Conservation (phyloP, 2,113 vertebrate genomes). For the Zosterops japonicus region DNA sequence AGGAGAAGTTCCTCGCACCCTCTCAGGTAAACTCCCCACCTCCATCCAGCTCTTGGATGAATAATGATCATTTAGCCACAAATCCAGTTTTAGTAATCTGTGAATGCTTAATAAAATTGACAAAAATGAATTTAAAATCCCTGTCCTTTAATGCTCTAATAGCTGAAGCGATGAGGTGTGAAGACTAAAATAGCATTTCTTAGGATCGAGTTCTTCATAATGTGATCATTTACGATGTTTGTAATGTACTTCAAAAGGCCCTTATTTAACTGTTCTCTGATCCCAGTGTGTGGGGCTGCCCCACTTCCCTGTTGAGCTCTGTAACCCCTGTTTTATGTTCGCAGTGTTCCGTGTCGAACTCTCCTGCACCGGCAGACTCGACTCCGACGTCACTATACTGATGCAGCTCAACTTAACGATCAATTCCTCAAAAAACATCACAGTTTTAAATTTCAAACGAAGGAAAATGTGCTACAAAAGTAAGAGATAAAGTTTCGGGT, state of each 20-base stretch:
- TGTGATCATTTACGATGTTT: not conserved
- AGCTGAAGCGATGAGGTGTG: not conserved
- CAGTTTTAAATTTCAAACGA: constrained; percentile 98
- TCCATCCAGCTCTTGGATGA: not conserved
- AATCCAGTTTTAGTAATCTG: not conserved
- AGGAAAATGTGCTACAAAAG: constrained; percentile 99
- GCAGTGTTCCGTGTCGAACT: constrained; percentile 94
- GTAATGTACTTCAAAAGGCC: not conserved
- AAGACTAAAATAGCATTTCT: not conserved
- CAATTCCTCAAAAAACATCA: constrained; percentile 91
- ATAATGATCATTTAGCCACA: not conserved
- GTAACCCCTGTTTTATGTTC: not conserved
- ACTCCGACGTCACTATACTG: constrained; percentile 89
- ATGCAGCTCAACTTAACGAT: constrained; percentile 96
- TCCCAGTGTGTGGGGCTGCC: not conserved
- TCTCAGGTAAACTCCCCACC: constrained; percentile 80
- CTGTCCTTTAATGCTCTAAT: not conserved
- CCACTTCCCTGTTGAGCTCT: not conserved
- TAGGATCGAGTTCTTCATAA: not conserved
- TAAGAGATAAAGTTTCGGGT: constrained; percentile 69
- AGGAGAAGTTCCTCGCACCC: constrained; percentile 88
- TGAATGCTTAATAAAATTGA: not conserved
- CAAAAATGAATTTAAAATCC: not conserved
- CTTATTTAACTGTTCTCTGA: not conserved
- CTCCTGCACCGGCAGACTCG: constrained; percentile 91